These are phyloP conservation scores for Petaurus breviceps DNA, from an alignment of 2,113 vertebrate species.

Conservation along the genomic window DNA sequence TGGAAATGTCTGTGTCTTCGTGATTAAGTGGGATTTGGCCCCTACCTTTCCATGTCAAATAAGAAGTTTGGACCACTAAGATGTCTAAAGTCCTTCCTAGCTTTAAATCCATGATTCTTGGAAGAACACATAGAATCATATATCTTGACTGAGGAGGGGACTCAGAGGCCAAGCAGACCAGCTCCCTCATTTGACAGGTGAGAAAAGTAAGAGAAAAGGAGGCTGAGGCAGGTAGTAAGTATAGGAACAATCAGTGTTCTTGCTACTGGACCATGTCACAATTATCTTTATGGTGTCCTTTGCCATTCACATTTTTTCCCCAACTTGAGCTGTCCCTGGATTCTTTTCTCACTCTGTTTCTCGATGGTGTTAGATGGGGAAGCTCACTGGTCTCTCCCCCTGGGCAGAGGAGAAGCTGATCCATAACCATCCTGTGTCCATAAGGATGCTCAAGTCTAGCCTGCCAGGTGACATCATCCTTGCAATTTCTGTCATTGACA, in stretches of 20 bases:
- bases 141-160: neutral
- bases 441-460: conserved; percentile 38
- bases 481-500: conserved; percentile 36
- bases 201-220: neutral
- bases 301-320: neutral
- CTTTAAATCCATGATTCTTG: neutral
- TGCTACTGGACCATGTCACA: neutral
- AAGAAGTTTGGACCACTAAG: neutral
- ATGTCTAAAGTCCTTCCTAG: neutral
- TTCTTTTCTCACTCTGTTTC: neutral
- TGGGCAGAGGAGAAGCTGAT: conserved; percentile 16
- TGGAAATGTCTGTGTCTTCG: neutral
- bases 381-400: neutral
- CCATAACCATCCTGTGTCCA: conserved; percentile 1
- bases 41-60: neutral
- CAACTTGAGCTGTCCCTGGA: neutral
- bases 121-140: neutral
- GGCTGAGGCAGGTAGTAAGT: neutral
- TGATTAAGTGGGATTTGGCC: neutral
- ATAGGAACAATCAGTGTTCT: neutral
- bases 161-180: neutral
- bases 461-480: conserved; percentile 50
- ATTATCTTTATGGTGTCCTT: neutral
- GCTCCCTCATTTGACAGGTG: neutral
- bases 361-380: neutral